Conservation (phyloP, 2,113 vertebrate species). For the Odocoileus virginianus region DNA sequence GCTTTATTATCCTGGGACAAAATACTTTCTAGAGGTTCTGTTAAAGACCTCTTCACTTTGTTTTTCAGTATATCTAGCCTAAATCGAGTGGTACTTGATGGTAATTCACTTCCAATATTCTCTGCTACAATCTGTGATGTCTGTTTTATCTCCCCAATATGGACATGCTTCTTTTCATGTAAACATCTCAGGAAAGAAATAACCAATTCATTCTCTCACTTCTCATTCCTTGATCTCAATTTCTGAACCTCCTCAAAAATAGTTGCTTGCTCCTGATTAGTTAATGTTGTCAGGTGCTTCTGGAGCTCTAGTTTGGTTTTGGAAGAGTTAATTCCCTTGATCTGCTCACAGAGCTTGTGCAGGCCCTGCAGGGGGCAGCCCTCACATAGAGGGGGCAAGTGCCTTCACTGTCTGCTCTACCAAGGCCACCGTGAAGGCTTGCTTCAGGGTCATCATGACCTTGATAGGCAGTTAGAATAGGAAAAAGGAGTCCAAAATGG, state of each 20-base stretch:
- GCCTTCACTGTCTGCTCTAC: conserved; percentile 86
- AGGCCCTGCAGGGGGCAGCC: conserved; percentile 92
- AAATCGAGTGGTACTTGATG: conserved; percentile 85
- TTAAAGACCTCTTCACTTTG: conserved; percentile 92
- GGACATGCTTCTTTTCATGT: conserved; percentile 92
- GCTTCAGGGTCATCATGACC: conserved; percentile 97
- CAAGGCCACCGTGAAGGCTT: conserved; percentile 94
- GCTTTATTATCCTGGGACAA: conserved; percentile 83
- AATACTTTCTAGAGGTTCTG: conserved; percentile 93
- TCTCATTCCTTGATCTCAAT: conserved; percentile 90
- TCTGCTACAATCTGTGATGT: conserved; percentile 73
- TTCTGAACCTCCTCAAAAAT: conserved; percentile 95
- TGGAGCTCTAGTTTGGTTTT: conserved; percentile 96
- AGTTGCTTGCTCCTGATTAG: conserved; percentile 90
- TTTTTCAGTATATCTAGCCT: conserved; percentile 92
- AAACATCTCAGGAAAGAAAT: conserved; percentile 87
- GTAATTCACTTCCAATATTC: conserved; percentile 79
- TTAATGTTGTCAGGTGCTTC: conserved; percentile 90
- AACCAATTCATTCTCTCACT: conserved; percentile 93
- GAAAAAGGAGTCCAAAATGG: neutral
- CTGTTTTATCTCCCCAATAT: conserved; percentile 85
- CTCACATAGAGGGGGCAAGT: conserved; percentile 88
- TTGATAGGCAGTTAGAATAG: conserved; percentile 49
- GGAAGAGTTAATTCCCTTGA: conserved; percentile 92
- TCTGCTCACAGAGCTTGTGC: conserved; percentile 92